Base-by-base conservation (phyloP, 2,113 vertebrate species). In the Myxocyprinus asiaticus region DNA sequence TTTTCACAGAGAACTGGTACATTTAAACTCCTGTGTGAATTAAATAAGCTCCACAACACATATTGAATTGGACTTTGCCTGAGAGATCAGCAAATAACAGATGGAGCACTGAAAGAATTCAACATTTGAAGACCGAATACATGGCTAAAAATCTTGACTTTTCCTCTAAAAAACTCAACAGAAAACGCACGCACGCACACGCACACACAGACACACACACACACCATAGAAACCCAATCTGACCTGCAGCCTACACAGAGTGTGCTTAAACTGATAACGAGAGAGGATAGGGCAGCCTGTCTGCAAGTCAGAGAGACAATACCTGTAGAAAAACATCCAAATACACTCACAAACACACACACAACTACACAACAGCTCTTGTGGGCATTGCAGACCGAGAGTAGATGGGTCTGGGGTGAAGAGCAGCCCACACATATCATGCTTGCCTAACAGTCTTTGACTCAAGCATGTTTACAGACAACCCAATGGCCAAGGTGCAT, bases 381-480 rank as follows among this genome's bases (percentile, higher is more conserved):
- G 42, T 44, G 0, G 43, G 44, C 15, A 58, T 61, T 44, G 44
- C 45, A n/a, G 56, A 0, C 22, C 22, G 15, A 75, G 17, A 42
- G 15, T 10, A 42, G 55, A 75, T 7, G 8, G 44, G 10, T 48
- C n/a, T 2, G 0, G 8, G 43, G 43, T 61, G 9, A 73, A 7
- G 55, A 73, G 43, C 0, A 43, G n/a, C 70, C 42, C 15, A 56
- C 55, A 61, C 42, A 59, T 9, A 45, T 47, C 43, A 59, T 61
- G 10, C n/a, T 56, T 78, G 66, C 70, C 78, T 9, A 22, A 61
- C 62, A 22, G 67, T 9, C 15, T 71, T 51, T 58, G 74, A 79
- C 50, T 76, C 65, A 76, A 48, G 61, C 11, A 43, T 48, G 15
- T 77, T 61, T 73, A 75, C 59, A 77, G 48, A 76, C 58, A 64